A percentile compares a stretch with the other conserved stretches of the same genome.
These are phyloP conservation scores for Sphenodon punctatus DNA, from an alignment of 2,797 vertebrate genomes.

Conservation along the genomic window DNA sequence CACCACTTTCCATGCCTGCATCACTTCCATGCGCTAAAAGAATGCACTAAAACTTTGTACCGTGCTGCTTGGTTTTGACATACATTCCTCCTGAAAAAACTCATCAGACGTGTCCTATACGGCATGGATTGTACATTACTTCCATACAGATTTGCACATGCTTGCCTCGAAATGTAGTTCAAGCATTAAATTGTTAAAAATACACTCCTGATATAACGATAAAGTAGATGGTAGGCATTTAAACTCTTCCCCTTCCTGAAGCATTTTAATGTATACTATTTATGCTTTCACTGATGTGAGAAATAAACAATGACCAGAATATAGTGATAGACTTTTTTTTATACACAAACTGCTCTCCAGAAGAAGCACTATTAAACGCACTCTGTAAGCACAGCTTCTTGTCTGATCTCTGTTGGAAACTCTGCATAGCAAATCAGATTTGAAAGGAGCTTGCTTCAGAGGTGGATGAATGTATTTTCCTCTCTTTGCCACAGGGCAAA, in stretches of 20 bases:
- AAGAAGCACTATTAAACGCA: background rate
- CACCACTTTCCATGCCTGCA: too few relatives aligned
- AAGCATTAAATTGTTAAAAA: background rate
- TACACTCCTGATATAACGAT: background rate
- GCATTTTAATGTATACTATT: background rate
- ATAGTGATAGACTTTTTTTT: background rate
- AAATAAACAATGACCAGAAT: background rate
- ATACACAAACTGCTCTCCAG: background rate
- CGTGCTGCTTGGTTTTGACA: too few relatives aligned
- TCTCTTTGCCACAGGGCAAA: slow-evolving; percentile 37
- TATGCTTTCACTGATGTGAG: slow-evolving; percentile 24
- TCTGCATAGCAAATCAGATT: slow-evolving; percentile 29
- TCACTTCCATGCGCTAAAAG: too few relatives aligned
- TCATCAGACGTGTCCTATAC: too few relatives aligned
- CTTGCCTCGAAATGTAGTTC: background rate
- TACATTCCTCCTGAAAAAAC: too few relatives aligned
- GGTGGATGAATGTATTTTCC: slow-evolving; percentile 49
- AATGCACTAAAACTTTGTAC: too few relatives aligned
- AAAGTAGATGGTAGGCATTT: background rate
- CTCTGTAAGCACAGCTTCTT: slow-evolving; percentile 15
- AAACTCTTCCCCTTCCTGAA: background rate
- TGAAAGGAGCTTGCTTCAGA: slow-evolving; percentile 33
- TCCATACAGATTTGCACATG: too few relatives aligned
- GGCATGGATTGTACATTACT: too few relatives aligned
- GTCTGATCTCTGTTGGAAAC: slow-evolving; percentile 48